Base-by-base conservation (phyloP, 2,888 invertebrate genomes). In the Dicranocentrus wangi region DNA sequence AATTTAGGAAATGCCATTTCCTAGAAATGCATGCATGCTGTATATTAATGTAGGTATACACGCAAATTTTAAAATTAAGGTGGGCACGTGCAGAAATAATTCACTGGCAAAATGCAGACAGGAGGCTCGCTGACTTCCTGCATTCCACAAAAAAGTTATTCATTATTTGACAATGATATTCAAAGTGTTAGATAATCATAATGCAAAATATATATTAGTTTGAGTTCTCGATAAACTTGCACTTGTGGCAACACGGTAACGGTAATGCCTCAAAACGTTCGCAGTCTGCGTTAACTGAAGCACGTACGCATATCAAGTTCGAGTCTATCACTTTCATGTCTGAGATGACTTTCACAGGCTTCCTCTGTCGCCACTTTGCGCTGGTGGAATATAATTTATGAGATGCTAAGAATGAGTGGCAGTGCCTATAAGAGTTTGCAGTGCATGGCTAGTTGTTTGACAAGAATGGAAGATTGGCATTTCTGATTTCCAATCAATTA, bases 401-500 rank as follows among this genome's bases (percentile, higher is more conserved):
- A n/a, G n/a, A n/a, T n/a, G n/a, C n/a, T n/a, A n/a, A n/a, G n/a
- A n/a, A n/a, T n/a, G 8, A 47, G 8, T 47, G n/a, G 17, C 17
- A 47, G 15, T 47, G 17, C 15, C 39, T 7, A 39, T 47, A 58
- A 58, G 25, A 15, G 58, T 23, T 23, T 32, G 10, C n/a, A 10
- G 10, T 58, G 58, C 58, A 25, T 58, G 58, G 58, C 25, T 8
- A 58, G 25, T 27, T 23, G 58, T 58, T 58, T 58, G 58, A 58
- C 58, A 58, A 58, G 5, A 53, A n/a, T 58, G n/a, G n/a, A 58
- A 51, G n/a, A 51, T 51, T 51, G 58, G 10, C 58, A 23, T 58
- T 58, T 8, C 25, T 58, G 58, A 58, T 58, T 58, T 58, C 58
- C 58, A 58, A 58, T 58, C 58, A 58, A 58, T 58, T 58, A 27